phyloP scores from a whole-genome alignment of 2,797 vertebrate species.

The Channallabes apus region DNA sequence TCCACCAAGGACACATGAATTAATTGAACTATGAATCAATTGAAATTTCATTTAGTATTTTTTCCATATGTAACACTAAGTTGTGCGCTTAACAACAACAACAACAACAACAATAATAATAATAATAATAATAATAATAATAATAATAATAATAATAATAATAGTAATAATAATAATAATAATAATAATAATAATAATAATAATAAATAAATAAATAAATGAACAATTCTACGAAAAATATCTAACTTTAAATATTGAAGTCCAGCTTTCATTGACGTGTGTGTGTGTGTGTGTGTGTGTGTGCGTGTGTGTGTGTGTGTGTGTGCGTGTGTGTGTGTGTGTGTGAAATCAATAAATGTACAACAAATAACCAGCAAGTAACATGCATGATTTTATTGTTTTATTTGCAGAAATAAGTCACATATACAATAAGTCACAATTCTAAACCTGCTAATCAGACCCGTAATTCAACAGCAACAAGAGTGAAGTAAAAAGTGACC shows the following conservation, averaged over 20 bases:
- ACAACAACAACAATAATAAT: too few relatives aligned
- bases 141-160: too few relatives aligned
- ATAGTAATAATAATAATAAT: too few relatives aligned
- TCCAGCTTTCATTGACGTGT: not conserved
- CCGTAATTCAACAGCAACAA: not conserved
- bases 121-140: too few relatives aligned
- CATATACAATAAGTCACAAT: too few relatives aligned
- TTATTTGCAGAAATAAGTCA: not conserved
- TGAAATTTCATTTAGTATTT: too few relatives aligned
- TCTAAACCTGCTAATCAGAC: not conserved
- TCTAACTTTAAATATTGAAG: constrained; percentile 45
- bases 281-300: constrained; percentile 5
- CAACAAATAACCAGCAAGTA: not conserved
- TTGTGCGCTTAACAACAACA: too few relatives aligned
- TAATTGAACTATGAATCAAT: too few relatives aligned
- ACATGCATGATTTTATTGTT: not conserved
- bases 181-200: too few relatives aligned
- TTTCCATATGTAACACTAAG: too few relatives aligned
- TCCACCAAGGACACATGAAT: too few relatives aligned
- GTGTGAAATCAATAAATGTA: not conserved
- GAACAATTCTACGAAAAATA: constrained; percentile 68
- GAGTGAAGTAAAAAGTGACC: not conserved
- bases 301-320: constrained; percentile 7
- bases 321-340: not conserved
- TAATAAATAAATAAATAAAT: too few relatives aligned